Evolutionary conservation across 2,113 vertebrate species (phyloP).

Genomic region (Halichoerus grypus): DNA sequence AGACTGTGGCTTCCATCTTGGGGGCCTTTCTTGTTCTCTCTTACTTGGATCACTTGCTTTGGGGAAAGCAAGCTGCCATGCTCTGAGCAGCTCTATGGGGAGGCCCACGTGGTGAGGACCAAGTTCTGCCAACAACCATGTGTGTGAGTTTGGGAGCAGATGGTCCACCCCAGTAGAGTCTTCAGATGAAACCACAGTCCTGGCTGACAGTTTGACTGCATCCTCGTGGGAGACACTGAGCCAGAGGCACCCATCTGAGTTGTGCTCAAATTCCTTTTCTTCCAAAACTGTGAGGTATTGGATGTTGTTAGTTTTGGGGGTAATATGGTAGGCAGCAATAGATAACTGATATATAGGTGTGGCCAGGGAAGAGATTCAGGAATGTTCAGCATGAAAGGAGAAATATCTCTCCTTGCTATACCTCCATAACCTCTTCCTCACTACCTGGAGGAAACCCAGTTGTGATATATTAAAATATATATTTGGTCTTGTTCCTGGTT

Average conservation of each 20-base stretch:
- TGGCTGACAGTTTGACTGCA: not conserved
- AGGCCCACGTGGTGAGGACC: not conserved
- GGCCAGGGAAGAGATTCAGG: not conserved
- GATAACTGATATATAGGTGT: not conserved
- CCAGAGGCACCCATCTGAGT: not conserved
- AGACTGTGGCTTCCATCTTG: not conserved
- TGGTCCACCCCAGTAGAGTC: not conserved
- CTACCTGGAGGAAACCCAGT: not conserved
- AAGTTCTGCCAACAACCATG: not conserved
- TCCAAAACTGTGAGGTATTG: not conserved
- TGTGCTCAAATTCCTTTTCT: not conserved
- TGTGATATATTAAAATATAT: not conserved
- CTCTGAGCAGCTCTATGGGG: not conserved
- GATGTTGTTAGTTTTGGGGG: not conserved
- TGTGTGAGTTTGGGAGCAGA: not conserved
- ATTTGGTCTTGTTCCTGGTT: constrained; percentile 12
- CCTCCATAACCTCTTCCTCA: not conserved
- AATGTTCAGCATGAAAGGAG: not conserved
- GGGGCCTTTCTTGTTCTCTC: not conserved
- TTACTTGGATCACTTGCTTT: not conserved
- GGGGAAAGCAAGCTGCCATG: not conserved
- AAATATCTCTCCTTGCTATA: not conserved
- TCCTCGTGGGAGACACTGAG: not conserved
- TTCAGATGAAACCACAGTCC: not conserved
- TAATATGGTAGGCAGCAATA: not conserved